Conservation (phyloP, 2,888 invertebrate species). For the Mythimna ferrago region DNA sequence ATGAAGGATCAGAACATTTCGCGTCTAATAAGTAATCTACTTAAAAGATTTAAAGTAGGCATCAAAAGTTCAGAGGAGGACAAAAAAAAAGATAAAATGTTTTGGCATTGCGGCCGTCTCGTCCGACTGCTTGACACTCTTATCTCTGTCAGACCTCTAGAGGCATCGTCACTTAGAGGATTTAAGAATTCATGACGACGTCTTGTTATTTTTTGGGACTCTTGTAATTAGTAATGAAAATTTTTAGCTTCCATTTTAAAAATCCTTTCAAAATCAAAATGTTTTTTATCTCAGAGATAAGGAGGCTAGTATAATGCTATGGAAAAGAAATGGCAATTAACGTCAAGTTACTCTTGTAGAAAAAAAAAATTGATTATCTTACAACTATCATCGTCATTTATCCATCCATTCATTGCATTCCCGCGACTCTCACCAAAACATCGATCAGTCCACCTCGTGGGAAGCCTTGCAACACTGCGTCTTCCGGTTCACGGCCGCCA, state of each 20-base stretch:
- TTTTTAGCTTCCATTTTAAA: conserved; percentile 1
- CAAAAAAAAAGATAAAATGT: conserved; percentile 61
- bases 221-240: conserved; percentile 6
- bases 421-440: too few species aligned
- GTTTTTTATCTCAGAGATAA: too few species aligned
- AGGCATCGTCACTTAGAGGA: conserved; percentile 50
- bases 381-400: too few species aligned
- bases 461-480: too few species aligned
- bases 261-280: background rate
- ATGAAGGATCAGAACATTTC: conserved; percentile 46
- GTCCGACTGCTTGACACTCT: conserved; percentile 53
- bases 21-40: conserved; percentile 47
- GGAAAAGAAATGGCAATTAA: too few species aligned
- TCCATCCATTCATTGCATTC: too few species aligned
- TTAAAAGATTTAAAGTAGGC: conserved; percentile 44
- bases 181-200: conserved; percentile 48
- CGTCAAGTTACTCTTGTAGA: too few species aligned
- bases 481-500: too few species aligned
- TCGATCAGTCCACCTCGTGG: too few species aligned
- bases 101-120: conserved; percentile 43
- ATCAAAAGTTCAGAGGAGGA: conserved; percentile 31
- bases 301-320: too few species aligned
- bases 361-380: too few species aligned
- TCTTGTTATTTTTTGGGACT: conserved; percentile 27
- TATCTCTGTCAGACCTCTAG: conserved; percentile 52